Evolutionary conservation across 2,888 invertebrate species (phyloP).

Genomic region (Hypercompe scribonia): DNA sequence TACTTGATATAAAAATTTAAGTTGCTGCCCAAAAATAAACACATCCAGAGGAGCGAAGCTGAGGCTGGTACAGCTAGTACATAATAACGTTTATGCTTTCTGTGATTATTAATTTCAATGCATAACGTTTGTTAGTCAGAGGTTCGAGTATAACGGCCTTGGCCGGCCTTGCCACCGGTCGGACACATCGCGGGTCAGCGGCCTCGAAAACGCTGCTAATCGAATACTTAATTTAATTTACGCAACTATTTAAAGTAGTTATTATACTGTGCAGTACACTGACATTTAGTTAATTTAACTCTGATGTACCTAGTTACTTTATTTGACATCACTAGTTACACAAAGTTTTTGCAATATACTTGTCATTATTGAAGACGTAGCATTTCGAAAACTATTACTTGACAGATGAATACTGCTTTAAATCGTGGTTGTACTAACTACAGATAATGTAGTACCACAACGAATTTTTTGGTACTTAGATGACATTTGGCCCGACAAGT

Average conservation of each 20-base stretch:
- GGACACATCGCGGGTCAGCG: constrained; percentile 62
- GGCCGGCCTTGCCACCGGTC: constrained; percentile 78
- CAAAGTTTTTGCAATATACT: not conserved
- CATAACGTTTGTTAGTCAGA: constrained; percentile 33
- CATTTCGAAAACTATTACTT: not conserved
- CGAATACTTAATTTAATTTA: constrained; percentile 56
- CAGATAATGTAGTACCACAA: not conserved
- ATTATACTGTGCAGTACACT: not conserved
- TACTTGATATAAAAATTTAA: not conserved
- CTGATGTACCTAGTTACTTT: not conserved
- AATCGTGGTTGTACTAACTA: not conserved
- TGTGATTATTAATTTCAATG: constrained; percentile 40
- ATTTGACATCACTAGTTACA: not conserved
- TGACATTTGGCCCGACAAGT: not conserved
- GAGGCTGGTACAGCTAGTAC: not conserved
- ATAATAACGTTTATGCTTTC: constrained; percentile 7
- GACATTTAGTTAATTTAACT: not conserved
- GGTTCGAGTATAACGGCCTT: constrained; percentile 77
- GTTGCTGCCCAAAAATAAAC: not conserved
- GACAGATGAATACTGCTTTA: not conserved
- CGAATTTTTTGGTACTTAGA: not conserved
- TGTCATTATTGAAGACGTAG: not conserved
- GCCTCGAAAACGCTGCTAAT: constrained; percentile 53
- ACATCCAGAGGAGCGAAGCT: not conserved
- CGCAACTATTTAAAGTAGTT: constrained; percentile 39